Evolutionary conservation across 2,888 invertebrate genomes (phyloP).

Genomic region (Arge pagana): DNA sequence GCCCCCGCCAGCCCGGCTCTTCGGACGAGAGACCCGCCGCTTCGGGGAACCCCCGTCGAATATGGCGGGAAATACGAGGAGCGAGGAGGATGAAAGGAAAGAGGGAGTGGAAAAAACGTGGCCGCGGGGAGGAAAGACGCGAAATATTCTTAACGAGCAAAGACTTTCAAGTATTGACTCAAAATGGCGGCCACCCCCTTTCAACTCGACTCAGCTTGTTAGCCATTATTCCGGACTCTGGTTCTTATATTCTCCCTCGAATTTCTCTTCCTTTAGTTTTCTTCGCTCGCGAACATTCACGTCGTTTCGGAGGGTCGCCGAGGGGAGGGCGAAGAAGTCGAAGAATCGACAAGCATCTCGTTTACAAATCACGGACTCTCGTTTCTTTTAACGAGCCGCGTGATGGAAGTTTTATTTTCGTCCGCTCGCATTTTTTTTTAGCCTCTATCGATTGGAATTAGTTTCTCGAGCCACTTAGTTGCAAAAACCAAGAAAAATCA

Average conservation of each 20-base stretch:
- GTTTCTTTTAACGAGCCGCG: too few species aligned
- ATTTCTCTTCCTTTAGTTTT: neutral
- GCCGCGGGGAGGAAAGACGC: conserved; percentile 35
- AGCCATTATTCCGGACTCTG: conserved; percentile 44
- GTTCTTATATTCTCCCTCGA: conserved; percentile 3
- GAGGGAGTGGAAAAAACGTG: conserved; percentile 36
- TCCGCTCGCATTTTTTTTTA: too few species aligned
- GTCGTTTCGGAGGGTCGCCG: neutral
- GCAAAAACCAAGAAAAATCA: too few species aligned
- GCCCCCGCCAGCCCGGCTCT: neutral
- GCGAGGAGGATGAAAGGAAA: conserved; percentile 32
- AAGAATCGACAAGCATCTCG: neutral
- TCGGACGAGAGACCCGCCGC: neutral
- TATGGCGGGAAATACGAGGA: conserved; percentile 28
- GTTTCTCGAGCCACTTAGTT: too few species aligned
- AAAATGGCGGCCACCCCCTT: conserved; percentile 55
- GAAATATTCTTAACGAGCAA: conserved; percentile 58
- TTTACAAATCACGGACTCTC: too few species aligned
- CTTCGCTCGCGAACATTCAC: conserved; percentile 13
- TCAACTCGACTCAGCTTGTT: conserved; percentile 57
- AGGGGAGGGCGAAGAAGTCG: neutral
- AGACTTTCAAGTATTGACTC: conserved; percentile 58
- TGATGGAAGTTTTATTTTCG: too few species aligned
- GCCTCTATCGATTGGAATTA: too few species aligned
- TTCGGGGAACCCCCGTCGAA: too few species aligned